These are phyloP conservation scores for Laspeyria flexula DNA, from an alignment of 2,888 invertebrate species.

Conservation along the genomic window DNA sequence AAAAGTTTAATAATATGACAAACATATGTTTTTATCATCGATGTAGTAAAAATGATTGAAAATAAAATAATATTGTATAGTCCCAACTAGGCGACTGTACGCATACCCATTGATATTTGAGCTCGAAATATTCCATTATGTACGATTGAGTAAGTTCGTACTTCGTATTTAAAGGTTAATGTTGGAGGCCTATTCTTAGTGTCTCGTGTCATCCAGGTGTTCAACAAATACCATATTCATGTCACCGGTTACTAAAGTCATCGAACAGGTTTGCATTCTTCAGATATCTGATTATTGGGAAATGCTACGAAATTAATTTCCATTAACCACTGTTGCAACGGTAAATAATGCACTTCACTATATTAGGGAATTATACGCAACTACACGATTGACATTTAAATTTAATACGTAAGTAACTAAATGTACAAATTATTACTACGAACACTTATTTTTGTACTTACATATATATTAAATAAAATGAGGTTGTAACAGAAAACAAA, in stretches of 20 bases:
- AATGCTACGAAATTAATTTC: constrained; percentile 65
- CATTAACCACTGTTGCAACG: constrained; percentile 48
- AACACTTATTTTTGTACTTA: background rate
- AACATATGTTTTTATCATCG: no score
- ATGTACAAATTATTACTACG: background rate
- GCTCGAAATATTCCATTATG: constrained; percentile 30
- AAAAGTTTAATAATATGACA: no score
- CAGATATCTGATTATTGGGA: constrained; percentile 66
- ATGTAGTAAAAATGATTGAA: no score
- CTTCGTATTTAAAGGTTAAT: constrained; percentile 42
- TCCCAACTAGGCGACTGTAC: no score
- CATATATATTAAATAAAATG: background rate
- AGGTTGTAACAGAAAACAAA: background rate
- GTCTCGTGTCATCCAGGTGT: constrained; percentile 16
- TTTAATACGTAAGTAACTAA: background rate
- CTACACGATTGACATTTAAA: background rate
- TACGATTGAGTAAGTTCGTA: constrained; percentile 35
- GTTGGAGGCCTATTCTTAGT: constrained; percentile 35
- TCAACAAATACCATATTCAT: constrained; percentile 28
- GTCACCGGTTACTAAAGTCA: constrained; percentile 58
- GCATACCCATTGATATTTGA: constrained; percentile 27
- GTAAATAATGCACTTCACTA: constrained; percentile 29
- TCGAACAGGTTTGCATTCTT: constrained; percentile 70
- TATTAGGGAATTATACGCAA: constrained; percentile 1
- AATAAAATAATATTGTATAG: no score